A percentile compares a stretch with the other conserved stretches of the same genome.
Evolutionary conservation across 2,888 invertebrate genomes (phyloP).

Genomic region (Leptopilina drosophilae): DNA sequence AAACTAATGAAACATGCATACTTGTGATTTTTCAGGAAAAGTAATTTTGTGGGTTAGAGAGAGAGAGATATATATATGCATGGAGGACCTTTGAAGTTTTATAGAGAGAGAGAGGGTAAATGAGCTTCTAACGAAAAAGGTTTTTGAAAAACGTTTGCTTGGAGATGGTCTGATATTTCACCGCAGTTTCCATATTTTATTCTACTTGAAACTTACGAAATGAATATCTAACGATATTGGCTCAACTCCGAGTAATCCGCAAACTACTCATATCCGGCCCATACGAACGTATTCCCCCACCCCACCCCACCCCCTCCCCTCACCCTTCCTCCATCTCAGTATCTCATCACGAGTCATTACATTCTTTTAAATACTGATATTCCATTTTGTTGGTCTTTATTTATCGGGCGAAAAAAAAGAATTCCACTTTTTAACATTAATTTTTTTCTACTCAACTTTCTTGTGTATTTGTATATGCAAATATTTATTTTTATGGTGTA

Average conservation of each 20-base stretch:
- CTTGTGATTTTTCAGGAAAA: conserved; percentile 59
- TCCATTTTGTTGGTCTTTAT: background rate
- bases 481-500: too few species aligned
- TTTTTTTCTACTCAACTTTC: too few species aligned
- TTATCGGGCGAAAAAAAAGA: too few species aligned
- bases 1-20: too few species aligned
- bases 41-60: conserved; percentile 67
- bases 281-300: conserved; percentile 19
- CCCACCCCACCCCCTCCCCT: background rate
- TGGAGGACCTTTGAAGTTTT: conserved; percentile 51
- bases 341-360: conserved; percentile 16
- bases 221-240: conserved; percentile 76
- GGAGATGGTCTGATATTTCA: conserved; percentile 45
- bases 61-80: too few species aligned
- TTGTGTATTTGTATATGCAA: too few species aligned
- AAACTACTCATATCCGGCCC: conserved; percentile 54
- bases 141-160: conserved; percentile 40
- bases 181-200: conserved; percentile 72
- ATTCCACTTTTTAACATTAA: too few species aligned
- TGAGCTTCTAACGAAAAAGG: conserved; percentile 51
- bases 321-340: background rate
- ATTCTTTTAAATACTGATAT: conserved; percentile 28
- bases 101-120: conserved; percentile 46
- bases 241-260: conserved; percentile 59
- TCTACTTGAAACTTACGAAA: conserved; percentile 76